These are phyloP conservation scores for Halcyon chelicuti DNA, from an alignment of 2,797 vertebrate species.

Conservation along the genomic window DNA sequence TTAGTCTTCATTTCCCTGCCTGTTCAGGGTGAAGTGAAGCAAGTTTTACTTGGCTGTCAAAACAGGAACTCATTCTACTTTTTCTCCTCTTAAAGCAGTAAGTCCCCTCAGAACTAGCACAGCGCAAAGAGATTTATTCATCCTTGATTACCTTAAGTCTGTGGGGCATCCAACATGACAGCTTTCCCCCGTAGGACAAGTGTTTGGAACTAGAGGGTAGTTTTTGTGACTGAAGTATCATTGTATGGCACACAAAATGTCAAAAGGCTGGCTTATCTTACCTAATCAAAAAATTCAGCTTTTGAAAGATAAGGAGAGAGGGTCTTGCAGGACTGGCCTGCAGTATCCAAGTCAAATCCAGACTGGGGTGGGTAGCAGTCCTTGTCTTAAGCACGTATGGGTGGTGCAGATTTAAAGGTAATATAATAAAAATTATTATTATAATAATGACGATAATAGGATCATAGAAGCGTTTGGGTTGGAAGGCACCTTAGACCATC, in stretches of 20 bases:
- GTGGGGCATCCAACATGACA: background rate
- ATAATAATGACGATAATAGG: too few relatives aligned
- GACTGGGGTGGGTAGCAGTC: background rate
- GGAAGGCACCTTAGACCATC: too few relatives aligned
- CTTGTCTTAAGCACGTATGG: background rate
- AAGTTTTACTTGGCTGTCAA: background rate
- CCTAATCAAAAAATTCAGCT: background rate
- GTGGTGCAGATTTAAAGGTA: background rate
- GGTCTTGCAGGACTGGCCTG: background rate
- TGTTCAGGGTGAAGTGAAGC: background rate
- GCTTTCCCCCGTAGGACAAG: background rate
- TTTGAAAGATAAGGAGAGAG: background rate
- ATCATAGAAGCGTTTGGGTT: too few relatives aligned
- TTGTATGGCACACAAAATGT: background rate
- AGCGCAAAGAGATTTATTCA: background rate
- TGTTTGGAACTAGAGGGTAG: background rate
- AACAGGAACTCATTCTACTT: background rate
- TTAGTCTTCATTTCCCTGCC: background rate
- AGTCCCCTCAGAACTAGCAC: background rate
- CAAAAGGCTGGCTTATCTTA: background rate
- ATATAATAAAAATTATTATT: background rate
- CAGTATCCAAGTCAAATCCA: background rate
- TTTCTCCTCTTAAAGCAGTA: background rate
- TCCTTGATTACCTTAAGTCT: slow-evolving; percentile 4
- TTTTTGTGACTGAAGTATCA: background rate